Base-by-base conservation (phyloP, 2,797 vertebrate species). In the Brachyrhaphis roseni region DNA sequence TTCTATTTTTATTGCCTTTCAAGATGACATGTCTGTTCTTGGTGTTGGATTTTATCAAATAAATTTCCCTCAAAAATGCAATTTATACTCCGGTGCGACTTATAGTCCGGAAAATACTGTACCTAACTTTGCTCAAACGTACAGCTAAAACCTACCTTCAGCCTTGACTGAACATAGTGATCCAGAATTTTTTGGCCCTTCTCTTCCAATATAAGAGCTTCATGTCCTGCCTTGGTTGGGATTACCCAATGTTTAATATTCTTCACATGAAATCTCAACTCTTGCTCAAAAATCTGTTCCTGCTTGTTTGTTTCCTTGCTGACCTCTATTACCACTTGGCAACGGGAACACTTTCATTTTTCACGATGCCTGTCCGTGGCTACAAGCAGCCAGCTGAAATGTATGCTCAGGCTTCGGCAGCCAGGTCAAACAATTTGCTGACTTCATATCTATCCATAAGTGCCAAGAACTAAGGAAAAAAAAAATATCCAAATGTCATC, bases 271-370 rank as follows among this genome's bases (percentile, higher is more conserved):
- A 75, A 75, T 79, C 75, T 70, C 76, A 6, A 46, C 57, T 81
- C 62, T 82, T 83, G 83, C 83, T 91, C 79, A 83, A 89, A 81
- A 86, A 79, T 83, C 28, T 73, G 78, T 87, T 87, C 73, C 82
- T 78, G 45, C 73, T 78, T 89, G 82, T 91, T 91, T 88, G 87
- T 89, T 88, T 84, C 85, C 36, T 75, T 74, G n/a, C 64, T 75
- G 86, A 92, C 89, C 89, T 90, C 91, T 64, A 89, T 92, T 92
- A 92, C 88, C 89, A 84, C 84, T 91, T 91, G 90, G 92, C 92
- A 89, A 53, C 8, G 4, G 81, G 47, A 72, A 47, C 84, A 75
- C 79, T 83, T 79, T 82, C 46, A 36, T 85, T 85, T 75, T 87
- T 84, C 80, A 82, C 82, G 84, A 85, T 64, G 80, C 68, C 46